phyloP scores from a whole-genome alignment of 1,140 invertebrate species.

The Saccostrea cuccullata region DNA sequence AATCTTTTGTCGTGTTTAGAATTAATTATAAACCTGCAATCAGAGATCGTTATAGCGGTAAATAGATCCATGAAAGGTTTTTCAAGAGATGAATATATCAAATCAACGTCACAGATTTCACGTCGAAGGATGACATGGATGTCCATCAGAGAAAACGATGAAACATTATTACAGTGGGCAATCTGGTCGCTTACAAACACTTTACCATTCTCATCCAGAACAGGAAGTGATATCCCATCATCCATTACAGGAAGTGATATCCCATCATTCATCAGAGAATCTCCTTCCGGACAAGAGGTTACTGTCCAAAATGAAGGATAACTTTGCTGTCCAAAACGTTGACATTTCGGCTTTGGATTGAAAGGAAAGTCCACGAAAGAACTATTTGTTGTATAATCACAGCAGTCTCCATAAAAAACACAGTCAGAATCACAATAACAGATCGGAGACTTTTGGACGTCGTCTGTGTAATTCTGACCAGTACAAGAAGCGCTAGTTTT shows the following conservation, averaged over 20 bases:
- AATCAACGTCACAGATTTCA: not conserved
- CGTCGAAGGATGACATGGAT: not conserved
- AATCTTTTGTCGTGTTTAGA: not conserved
- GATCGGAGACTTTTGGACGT: not conserved
- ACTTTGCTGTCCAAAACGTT: not conserved
- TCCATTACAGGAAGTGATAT: not conserved
- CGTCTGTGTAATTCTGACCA: too few relatives aligned
- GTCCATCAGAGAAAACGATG: not conserved
- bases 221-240: not conserved
- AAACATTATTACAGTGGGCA: not conserved
- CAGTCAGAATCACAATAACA: not conserved
- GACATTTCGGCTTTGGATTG: not conserved
- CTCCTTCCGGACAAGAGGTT: not conserved
- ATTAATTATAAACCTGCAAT: not conserved
- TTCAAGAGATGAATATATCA: not conserved
- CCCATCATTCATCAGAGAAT: not conserved
- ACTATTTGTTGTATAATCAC: not conserved
- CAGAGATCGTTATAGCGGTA: not conserved
- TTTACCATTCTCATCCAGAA: not conserved
- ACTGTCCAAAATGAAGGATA: not conserved
- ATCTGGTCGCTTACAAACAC: not conserved
- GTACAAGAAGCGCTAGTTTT: too few relatives aligned
- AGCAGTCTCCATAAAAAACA: not conserved
- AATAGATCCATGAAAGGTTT: not conserved
- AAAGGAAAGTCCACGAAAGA: not conserved